A percentile compares a stretch with the other conserved stretches of the same genome.
Evolutionary conservation across 2,113 vertebrate genomes (phyloP).

Genomic region (Nannospalax galili): DNA sequence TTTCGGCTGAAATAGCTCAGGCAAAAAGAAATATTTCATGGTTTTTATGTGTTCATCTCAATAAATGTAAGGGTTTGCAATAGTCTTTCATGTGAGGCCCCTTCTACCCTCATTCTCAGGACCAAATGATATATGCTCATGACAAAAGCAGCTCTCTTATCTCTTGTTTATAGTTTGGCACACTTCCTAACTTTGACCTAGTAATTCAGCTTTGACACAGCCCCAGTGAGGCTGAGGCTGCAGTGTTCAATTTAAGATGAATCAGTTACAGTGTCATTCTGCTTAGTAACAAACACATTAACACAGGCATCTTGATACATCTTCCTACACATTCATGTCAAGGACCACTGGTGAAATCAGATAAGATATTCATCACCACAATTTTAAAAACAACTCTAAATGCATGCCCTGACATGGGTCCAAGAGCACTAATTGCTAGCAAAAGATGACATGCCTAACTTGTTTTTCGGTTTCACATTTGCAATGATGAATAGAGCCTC

Average conservation of each 20-base stretch:
- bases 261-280: neutral
- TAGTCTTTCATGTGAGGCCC: neutral
- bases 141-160: neutral
- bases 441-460: neutral
- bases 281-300: neutral
- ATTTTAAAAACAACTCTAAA: slow-evolving; percentile 30
- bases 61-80: neutral
- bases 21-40: neutral
- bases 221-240: neutral
- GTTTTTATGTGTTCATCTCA: neutral
- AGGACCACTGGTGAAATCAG: neutral
- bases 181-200: neutral
- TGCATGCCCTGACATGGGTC: neutral
- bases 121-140: neutral
- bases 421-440: neutral
- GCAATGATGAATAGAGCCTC: slow-evolving; percentile 1
- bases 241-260: neutral
- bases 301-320: neutral
- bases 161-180: neutral
- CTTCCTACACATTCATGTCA: neutral
- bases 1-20: neutral
- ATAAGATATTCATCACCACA: neutral
- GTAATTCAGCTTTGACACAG: neutral
- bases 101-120: neutral
- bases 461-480: neutral